A percentile compares a stretch with the other conserved stretches of the same genome.
phyloP scores from a whole-genome alignment of 1,140 invertebrate species.

The Archivesica marissinica region DNA sequence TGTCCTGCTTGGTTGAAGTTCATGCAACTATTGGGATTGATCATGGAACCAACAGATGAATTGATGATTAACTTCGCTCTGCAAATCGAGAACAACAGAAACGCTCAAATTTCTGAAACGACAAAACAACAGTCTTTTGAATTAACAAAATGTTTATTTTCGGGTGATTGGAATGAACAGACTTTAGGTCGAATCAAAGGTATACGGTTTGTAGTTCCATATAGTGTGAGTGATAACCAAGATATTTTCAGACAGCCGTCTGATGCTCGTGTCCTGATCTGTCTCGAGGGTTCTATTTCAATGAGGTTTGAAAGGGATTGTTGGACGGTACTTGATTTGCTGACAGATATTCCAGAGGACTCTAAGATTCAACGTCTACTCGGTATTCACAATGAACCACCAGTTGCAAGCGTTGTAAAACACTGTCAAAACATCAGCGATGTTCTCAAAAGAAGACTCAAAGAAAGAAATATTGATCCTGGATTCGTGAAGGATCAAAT shows the following conservation, averaged over 20 bases:
- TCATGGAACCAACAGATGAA: neutral
- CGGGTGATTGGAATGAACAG: neutral
- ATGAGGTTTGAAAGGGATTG: neutral
- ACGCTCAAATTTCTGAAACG: neutral
- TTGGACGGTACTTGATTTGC: neutral
- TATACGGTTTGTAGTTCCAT: slow-evolving; percentile 28
- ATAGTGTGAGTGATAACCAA: no score
- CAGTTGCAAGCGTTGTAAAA: slow-evolving; percentile 2
- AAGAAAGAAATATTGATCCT: neutral
- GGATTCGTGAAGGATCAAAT: neutral
- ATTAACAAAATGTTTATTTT: neutral
- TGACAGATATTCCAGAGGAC: neutral
- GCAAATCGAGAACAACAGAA: neutral
- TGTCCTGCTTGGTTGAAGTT: slow-evolving; percentile 19
- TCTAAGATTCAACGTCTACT: neutral
- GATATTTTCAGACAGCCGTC: neutral
- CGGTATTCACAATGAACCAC: neutral
- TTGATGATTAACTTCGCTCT: slow-evolving; percentile 39
- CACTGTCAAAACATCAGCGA: slow-evolving; percentile 51
- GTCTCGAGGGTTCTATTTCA: neutral
- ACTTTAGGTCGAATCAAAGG: neutral
- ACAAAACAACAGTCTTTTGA: neutral
- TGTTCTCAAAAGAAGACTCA: neutral
- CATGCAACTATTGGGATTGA: slow-evolving; percentile 34
- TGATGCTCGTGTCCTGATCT: neutral